Conservation (phyloP, 2,888 invertebrate genomes). For the Pseudococcus viburni region DNA sequence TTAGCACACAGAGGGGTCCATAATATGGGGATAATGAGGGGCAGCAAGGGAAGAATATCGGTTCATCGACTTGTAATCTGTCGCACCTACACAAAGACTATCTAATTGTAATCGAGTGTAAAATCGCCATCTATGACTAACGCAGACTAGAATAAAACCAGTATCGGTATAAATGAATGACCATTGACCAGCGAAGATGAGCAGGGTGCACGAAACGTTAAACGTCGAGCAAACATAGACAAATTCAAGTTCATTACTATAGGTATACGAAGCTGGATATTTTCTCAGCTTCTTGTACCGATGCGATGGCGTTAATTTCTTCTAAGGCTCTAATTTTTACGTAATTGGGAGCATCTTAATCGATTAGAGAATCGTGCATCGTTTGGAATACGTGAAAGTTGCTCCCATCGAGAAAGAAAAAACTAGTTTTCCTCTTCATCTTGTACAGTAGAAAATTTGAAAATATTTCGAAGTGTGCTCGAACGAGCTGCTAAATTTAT, state of each 20-base stretch:
- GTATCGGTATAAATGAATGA: not conserved
- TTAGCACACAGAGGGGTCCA: not conserved
- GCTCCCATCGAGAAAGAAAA: not conserved
- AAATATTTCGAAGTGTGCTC: no score
- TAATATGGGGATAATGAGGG: not conserved
- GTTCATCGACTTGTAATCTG: slow-evolving; percentile 14
- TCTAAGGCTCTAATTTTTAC: no score
- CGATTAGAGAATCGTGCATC: slow-evolving; percentile 12
- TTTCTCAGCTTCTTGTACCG: not conserved
- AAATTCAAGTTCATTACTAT: slow-evolving; percentile 19
- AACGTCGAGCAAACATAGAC: no score
- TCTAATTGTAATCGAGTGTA: slow-evolving; percentile 7
- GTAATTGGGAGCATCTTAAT: slow-evolving; percentile 4
- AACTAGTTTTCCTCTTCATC: not conserved
- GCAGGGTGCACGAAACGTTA: no score
- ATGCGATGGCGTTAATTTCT: not conserved
- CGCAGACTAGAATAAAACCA: not conserved
- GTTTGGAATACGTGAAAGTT: not conserved
- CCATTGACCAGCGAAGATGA: not conserved
- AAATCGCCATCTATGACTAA: slow-evolving; percentile 4
- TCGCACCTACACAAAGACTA: slow-evolving; percentile 1
- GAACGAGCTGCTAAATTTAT: not conserved
- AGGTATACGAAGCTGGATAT: not conserved
- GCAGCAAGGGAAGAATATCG: not conserved
- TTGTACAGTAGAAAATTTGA: not conserved